phyloP scores from a whole-genome alignment of 1,140 invertebrate species.

The Apocrypta bakeri region DNA sequence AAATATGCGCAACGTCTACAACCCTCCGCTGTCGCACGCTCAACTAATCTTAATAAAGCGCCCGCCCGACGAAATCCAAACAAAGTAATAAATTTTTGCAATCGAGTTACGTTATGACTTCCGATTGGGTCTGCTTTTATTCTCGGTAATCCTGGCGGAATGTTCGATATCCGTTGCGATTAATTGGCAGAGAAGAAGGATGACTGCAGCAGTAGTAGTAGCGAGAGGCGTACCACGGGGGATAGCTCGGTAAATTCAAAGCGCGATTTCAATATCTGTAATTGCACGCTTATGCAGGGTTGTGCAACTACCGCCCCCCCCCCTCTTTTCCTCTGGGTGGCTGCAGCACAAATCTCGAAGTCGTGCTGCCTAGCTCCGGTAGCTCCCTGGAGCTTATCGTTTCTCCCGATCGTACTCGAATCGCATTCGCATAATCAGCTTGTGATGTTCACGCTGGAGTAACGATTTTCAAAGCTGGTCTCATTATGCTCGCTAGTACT shows the following conservation, averaged over 20 bases:
- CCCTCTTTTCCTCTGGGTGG: not conserved
- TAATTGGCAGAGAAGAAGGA: not conserved
- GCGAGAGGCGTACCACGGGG: not conserved
- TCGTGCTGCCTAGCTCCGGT: not conserved
- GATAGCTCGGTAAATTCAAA: slow-evolving; percentile 54
- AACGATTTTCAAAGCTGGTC: not conserved
- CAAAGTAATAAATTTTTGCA: slow-evolving; percentile 3
- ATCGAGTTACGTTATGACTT: not conserved
- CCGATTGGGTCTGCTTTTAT: not conserved
- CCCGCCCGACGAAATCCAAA: not conserved
- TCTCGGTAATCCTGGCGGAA: not conserved
- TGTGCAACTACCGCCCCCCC: not conserved
- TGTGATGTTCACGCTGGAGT: not conserved
- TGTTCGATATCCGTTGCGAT: slow-evolving; percentile 2
- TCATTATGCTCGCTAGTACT: not conserved
- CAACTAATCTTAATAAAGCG: not conserved
- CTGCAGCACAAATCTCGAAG: not conserved
- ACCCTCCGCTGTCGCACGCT: not conserved
- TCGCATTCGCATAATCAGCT: slow-evolving; percentile 26
- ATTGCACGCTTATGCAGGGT: slow-evolving; percentile 55
- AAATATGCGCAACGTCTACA: not conserved
- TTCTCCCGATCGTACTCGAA: not conserved
- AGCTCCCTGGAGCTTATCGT: not conserved
- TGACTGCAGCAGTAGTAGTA: not conserved
- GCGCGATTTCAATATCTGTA: slow-evolving; percentile 63